Evolutionary conservation across 1,140 invertebrate genomes (phyloP), one percentile per base, ranked within the genome.

Genomic region (Ceratitis capitata): DNA sequence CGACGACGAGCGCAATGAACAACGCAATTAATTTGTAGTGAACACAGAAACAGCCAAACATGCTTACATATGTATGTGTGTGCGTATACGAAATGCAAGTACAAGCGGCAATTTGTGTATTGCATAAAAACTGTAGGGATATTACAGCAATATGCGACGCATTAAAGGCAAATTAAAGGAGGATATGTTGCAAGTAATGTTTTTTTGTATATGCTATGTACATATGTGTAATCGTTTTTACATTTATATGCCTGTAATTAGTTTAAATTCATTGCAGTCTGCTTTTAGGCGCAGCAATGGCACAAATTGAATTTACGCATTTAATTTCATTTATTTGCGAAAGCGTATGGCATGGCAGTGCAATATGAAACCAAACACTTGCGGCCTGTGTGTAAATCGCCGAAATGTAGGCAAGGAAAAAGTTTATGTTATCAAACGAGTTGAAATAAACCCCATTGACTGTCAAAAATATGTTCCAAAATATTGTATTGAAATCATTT

Each of bases 241-340:
- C 32, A 9, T 64, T 2, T 32, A 64, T 19, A 14, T 64, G 32
- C 19, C 3, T 45, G 69, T 78, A 78, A 78, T 78, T 78, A 78
- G 39, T 78, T 78, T 42, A 78, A 78, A 78, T 78, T 78, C 69
- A 78, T 78, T 78, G 69, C 39, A 23, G 69, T 78, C 69, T 45
- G 39, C 69, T 78, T 78, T 78, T 45, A 45, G 69, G 69, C 69
- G 39, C n/a, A 26, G 39, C 5, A 45, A n/a, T 6, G n/a, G 69
- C n/a, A 1, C n/a, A 45, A 47, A 78, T 78, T 47, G 69, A 78
- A 78, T 78, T 78, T 45, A 14, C n/a, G n/a, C 39, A 78, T 47
- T 78, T 78, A 78, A 78, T 78, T 78, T 78, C 35, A 78, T 47
- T 45, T 78, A n/a, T n/a, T n/a, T n/a, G n/a, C n/a, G n/a, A n/a